phyloP scores from a whole-genome alignment of 2,888 invertebrate species.

The Agapostemon virescens region DNA sequence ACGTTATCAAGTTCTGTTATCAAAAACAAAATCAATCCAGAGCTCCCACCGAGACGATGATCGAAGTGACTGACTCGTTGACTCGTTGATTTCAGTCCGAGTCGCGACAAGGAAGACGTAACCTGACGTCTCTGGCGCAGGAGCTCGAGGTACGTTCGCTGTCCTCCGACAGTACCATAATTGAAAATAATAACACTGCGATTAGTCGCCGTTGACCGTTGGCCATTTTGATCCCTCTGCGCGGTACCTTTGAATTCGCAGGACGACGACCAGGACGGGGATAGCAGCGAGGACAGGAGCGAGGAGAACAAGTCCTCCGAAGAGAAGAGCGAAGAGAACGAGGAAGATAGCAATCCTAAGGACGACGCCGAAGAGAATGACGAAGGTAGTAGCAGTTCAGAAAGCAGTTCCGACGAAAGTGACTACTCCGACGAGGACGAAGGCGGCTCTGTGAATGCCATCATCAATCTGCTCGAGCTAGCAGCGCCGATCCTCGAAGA shows the following conservation, averaged over 20 bases:
- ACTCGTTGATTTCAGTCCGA: slow-evolving; percentile 55
- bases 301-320: slow-evolving; percentile 31
- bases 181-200: no score
- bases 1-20: not conserved
- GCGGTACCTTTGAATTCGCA: not conserved
- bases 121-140: slow-evolving; percentile 61
- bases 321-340: slow-evolving; percentile 29
- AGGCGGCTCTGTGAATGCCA: slow-evolving; percentile 73
- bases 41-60: not conserved
- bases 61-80: not conserved
- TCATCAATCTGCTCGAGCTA: slow-evolving; percentile 74
- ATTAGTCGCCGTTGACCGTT: not conserved
- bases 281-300: not conserved
- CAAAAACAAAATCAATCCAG: not conserved
- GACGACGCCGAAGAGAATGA: slow-evolving; percentile 25
- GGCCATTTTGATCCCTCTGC: not conserved
- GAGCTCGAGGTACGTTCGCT: slow-evolving; percentile 48
- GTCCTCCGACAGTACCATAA: not conserved
- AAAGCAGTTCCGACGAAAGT: slow-evolving; percentile 16
- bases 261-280: slow-evolving; percentile 23
- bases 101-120: slow-evolving; percentile 54
- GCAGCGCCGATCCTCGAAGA: slow-evolving; percentile 77
- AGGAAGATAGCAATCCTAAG: slow-evolving; percentile 24
- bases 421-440: slow-evolving; percentile 51
- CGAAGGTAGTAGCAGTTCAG: slow-evolving; percentile 1